A percentile compares a stretch with the other conserved stretches of the same genome.
Evolutionary conservation across 2,797 vertebrate genomes (phyloP).

Genomic region (Avahi laniger): DNA sequence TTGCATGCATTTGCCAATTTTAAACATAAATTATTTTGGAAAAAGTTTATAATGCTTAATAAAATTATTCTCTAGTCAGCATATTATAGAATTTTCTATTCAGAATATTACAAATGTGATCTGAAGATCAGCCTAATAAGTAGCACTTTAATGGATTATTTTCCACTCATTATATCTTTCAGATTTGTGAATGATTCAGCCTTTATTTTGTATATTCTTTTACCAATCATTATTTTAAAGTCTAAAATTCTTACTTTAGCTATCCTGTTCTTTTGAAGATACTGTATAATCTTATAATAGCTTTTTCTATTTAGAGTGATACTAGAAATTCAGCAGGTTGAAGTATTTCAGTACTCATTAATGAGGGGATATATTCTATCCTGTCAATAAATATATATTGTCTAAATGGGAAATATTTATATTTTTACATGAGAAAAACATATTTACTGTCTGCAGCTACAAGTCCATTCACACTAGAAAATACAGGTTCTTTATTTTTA

Average conservation of each 20-base stretch:
- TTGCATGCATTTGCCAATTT: conserved; percentile 36
- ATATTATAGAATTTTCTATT: conserved; percentile 6
- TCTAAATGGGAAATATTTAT: not conserved
- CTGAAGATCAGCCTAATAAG: not conserved
- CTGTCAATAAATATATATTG: not conserved
- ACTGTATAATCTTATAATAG: not conserved
- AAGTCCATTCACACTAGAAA: not conserved
- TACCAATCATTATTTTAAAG: not conserved
- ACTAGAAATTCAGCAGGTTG: not conserved
- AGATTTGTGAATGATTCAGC: not conserved
- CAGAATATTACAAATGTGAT: not conserved
- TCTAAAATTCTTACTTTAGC: not conserved
- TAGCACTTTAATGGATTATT: not conserved
- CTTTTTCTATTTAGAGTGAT: not conserved
- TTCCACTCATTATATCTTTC: not conserved
- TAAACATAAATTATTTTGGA: conserved; percentile 6
- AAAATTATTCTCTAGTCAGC: conserved; percentile 7
- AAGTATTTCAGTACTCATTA: not conserved
- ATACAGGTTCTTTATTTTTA: not conserved
- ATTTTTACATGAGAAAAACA: not conserved
- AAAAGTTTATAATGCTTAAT: conserved; percentile 33
- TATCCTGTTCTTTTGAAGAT: not conserved
- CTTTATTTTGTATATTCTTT: not conserved
- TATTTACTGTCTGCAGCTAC: not conserved
- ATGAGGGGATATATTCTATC: not conserved